Evolutionary conservation across 2,113 vertebrate species (phyloP), one percentile per base, ranked within the genome.

Genomic region (Pogonocichla stellata): DNA sequence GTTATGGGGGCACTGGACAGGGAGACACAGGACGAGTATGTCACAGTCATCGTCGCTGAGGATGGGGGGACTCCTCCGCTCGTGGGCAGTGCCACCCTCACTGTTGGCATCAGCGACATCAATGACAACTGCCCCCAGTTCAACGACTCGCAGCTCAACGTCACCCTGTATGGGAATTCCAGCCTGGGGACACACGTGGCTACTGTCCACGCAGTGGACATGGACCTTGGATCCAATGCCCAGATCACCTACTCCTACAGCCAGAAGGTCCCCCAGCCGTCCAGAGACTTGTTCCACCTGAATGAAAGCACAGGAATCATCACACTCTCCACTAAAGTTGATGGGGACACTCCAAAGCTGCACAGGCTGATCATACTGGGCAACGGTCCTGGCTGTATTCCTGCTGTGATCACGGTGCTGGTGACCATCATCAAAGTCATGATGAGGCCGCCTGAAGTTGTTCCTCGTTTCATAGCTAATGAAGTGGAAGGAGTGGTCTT

Each of bases 101-200:
- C 98, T 93, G 98, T 99, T 72, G 95, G 98, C 74, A 99, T 99
- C 94, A 98, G 98, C 1, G 99, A 99, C 80, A 97, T 99, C 78
- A 99, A 99, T 51, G 99, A 99, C 97, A 99, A 99, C 88, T 99
- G 99, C 62, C 99, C 99, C 17, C 98, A 98, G 67, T 99, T 99
- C 95, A 95, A 83, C 2, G 97, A 99, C 77, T 98, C 98, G 0
- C 98, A 99, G 74, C 94, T 99, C 80, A 99, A 99, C 5, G 36
- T 99, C 82, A 99, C 99, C 12, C 91, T 99, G 51, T 98, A 98
- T 93, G 99, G 99, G 56, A 99, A 99, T 94, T 97, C 98, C 71
- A 99, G 98, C 45, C 98, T 98, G 87, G 99, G 99, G 66, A 96
- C 97, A 19, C 98, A 97, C 0, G 93, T 99, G 92, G 97, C 98